Percentiles rank a stretch among this genome's conserved stretches.
phyloP scores from a whole-genome alignment of 2,888 invertebrate species.

The Chaetogeoica ovagalla region DNA sequence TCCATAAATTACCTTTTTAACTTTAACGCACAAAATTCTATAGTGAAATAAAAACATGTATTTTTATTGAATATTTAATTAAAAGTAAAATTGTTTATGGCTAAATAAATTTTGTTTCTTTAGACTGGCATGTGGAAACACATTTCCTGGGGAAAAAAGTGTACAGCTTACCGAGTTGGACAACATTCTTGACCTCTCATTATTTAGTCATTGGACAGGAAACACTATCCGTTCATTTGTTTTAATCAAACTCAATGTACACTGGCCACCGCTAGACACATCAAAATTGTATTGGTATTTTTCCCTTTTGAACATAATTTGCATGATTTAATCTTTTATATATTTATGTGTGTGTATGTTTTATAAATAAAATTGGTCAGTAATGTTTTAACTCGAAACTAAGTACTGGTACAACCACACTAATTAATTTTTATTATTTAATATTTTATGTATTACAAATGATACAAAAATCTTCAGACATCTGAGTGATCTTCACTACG shows the following conservation, averaged over 20 bases:
- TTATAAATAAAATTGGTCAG: background rate
- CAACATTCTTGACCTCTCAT: conserved; percentile 67
- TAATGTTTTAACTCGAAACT: conserved; percentile 69
- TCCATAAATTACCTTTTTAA: no score
- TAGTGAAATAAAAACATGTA: background rate
- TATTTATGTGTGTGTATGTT: background rate
- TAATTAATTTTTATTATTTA: conserved; percentile 77
- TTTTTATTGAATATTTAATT: conserved; percentile 19
- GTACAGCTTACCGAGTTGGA: conserved; percentile 63
- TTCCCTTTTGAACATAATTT: conserved; percentile 10
- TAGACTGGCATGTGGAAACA: conserved; percentile 61
- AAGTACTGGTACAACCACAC: conserved; percentile 73
- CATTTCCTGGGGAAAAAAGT: conserved; percentile 60
- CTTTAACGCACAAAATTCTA: background rate
- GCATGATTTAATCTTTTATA: conserved; percentile 19
- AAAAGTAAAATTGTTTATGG: conserved; percentile 13
- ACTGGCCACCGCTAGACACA: conserved; percentile 74
- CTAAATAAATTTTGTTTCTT: conserved; percentile 50
- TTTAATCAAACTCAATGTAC: conserved; percentile 70
- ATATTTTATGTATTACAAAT: conserved; percentile 71
- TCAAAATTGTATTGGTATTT: conserved; percentile 67
- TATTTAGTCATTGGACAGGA: conserved; percentile 65
- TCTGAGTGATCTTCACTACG: conserved; percentile 72
- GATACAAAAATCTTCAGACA: conserved; percentile 68
- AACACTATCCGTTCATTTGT: conserved; percentile 72